Evolutionary conservation across 2,797 vertebrate species (phyloP).

Genomic region (Ceryle rudis): DNA sequence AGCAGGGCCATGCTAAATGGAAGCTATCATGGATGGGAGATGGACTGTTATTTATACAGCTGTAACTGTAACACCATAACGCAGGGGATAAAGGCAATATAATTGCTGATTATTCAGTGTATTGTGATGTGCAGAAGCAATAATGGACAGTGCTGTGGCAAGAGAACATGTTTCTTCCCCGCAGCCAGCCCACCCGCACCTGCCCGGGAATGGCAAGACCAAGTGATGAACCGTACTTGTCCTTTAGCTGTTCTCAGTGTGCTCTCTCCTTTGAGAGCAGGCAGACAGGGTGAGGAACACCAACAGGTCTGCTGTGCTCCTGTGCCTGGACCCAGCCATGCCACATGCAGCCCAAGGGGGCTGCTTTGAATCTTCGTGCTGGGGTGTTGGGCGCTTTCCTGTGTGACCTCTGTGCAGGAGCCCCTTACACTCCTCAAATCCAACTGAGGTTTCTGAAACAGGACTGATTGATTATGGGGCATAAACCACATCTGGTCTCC

Average conservation of each 20-base stretch:
- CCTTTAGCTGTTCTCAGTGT: accelerated
- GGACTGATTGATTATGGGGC: neutral
- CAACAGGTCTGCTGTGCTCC: neutral
- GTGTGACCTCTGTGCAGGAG: neutral
- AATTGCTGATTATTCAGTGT: neutral
- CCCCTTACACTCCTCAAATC: neutral
- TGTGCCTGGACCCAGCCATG: accelerated
- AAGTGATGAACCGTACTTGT: neutral
- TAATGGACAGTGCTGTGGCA: neutral
- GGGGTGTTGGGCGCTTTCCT: accelerated
- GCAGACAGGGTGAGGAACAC: neutral
- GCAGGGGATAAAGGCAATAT: neutral
- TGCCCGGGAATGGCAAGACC: neutral
- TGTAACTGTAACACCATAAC: neutral
- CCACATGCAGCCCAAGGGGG: accelerated
- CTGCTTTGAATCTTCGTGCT: neutral
- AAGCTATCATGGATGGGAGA: neutral
- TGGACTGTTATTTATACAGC: neutral
- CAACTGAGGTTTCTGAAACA: neutral
- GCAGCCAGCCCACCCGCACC: accelerated
- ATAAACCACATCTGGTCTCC: accelerated
- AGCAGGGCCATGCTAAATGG: neutral
- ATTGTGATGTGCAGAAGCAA: conserved; percentile 27
- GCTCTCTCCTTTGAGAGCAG: neutral
- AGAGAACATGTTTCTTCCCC: neutral